Evolutionary conservation across 2,797 vertebrate genomes (phyloP).

Genomic region (Sorex maritimensis): DNA sequence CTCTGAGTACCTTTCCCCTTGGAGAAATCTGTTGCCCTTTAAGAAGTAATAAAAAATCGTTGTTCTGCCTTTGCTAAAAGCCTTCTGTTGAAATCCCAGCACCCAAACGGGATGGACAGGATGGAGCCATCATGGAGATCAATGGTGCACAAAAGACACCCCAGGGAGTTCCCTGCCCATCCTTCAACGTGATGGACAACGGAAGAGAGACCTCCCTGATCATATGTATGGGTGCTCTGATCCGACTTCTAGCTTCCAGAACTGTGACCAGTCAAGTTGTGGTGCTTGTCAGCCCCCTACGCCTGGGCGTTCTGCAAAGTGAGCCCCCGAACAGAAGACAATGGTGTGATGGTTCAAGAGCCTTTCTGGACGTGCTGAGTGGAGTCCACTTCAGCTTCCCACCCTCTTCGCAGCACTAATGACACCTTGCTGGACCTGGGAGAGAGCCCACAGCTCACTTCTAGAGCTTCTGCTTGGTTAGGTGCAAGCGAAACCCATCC

Average conservation of each 20-base stretch:
- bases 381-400: background rate
- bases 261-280: too few species aligned
- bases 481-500: background rate
- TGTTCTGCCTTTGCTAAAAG: too few species aligned
- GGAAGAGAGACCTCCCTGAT: background rate
- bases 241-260: background rate
- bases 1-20: background rate
- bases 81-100: background rate
- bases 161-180: background rate
- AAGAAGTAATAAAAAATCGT: background rate
- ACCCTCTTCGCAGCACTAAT: background rate
- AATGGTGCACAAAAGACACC: background rate
- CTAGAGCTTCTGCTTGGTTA: background rate
- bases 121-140: background rate
- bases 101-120: background rate
- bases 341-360: background rate
- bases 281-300: background rate
- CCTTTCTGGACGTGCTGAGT: background rate
- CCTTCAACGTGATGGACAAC: background rate
- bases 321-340: background rate
- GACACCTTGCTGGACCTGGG: background rate
- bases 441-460: conserved; percentile 18
- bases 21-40: background rate
- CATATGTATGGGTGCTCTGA: background rate
- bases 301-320: background rate